These are phyloP conservation scores for Eupeodes latifasciatus DNA, from an alignment of 2,888 invertebrate genomes.

Conservation along the genomic window DNA sequence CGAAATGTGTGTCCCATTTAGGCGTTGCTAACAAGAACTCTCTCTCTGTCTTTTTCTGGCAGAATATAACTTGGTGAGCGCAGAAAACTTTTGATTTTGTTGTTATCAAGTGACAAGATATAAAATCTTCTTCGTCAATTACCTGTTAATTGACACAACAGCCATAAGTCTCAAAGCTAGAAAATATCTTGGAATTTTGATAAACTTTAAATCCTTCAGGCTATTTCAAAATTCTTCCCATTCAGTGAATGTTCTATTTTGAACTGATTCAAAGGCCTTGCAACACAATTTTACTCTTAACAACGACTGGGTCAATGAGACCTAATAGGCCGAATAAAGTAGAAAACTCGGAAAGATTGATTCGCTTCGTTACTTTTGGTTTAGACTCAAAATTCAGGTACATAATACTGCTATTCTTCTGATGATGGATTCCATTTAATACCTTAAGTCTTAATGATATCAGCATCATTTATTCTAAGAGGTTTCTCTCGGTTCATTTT, in stretches of 20 bases:
- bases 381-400: neutral
- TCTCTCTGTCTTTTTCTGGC: too few species aligned
- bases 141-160: conserved; percentile 36
- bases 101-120: too few species aligned
- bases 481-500: conserved; percentile 7
- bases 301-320: neutral
- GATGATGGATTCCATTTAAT: neutral
- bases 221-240: too few species aligned
- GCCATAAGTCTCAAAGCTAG: conserved; percentile 19
- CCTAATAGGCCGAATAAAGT: neutral
- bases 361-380: neutral
- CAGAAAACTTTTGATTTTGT: too few species aligned
- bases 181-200: neutral
- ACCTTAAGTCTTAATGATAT: conserved; percentile 37
- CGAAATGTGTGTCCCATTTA: too few species aligned
- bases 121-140: too few species aligned
- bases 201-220: neutral
- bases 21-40: too few species aligned
- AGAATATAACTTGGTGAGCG: too few species aligned
- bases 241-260: neutral
- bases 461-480: conserved; percentile 13
- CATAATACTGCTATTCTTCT: neutral
- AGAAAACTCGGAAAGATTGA: neutral
- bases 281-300: neutral
- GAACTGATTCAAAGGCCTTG: neutral